Base-by-base conservation (phyloP, 2,888 invertebrate genomes). In the Drosophila atripex region DNA sequence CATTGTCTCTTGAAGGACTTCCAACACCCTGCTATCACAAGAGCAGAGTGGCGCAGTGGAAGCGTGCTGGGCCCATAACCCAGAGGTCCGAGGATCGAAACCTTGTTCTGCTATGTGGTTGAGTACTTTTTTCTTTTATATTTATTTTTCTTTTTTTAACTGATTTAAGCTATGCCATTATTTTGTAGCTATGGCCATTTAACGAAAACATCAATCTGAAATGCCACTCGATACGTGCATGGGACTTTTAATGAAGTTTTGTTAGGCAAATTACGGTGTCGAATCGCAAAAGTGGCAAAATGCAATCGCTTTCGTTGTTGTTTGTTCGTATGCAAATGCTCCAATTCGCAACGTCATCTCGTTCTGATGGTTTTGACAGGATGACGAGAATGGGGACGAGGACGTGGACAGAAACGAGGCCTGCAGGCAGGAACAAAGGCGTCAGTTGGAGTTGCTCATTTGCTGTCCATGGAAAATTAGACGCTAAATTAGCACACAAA, bases 401-500 rank as follows among this genome's bases (percentile, higher is more conserved):
- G 35, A 35, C 35, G n/a, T n/a, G 35, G 35, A 14, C 35, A 28
- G 14, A 66, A 52, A 35, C 35, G 49, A 70, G 69, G 50, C 47
- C n/a, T n/a, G 28, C 56, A 59, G 61, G 61, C 61, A 51, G 23
- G 47, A 60, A 11, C 52, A 59, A 41, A 32, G 41, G 45, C 54
- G 60, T 55, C 77, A 47, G 63, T 45, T 76, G 58, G 60, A 66
- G 58, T 56, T 66, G 76, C 72, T 57, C 77, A 79, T 85, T 79
- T 85, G 82, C 72, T 73, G 80, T 73, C 82, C 86, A 68, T 75
- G 57, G 65, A 82, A 82, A 73, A 82, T 82, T 82, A 88, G 88
- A 86, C 79, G 82, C 73, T 77, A 82, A 82, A 82, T 82, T 88
- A 82, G 82, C 82, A 83, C 71, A 71, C 63, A 66, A 87, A 73